Conservation (phyloP, 2,888 invertebrate species). For the Nemapogon koenigi region DNA sequence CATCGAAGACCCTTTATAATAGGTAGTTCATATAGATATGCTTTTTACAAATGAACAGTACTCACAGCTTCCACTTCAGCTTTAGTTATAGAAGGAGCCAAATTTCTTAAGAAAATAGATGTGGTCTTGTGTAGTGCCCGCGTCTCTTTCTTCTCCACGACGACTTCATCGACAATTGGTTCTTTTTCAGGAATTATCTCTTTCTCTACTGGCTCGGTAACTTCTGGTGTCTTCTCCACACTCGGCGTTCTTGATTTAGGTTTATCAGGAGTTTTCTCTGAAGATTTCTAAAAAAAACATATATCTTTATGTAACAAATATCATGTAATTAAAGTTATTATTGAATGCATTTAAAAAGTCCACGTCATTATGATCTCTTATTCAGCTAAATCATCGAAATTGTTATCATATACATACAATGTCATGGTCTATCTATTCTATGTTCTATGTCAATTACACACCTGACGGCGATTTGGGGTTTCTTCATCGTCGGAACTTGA, state of each 20-base stretch:
- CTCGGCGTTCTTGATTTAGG: conserved; percentile 40
- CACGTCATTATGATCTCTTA: too few relatives aligned
- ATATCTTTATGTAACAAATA: too few relatives aligned
- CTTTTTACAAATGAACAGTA: conserved; percentile 20
- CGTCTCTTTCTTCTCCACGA: conserved; percentile 55
- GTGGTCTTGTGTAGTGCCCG: conserved; percentile 92
- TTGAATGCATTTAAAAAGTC: too few relatives aligned
- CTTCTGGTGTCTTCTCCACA: conserved; percentile 30
- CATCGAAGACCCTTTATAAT: too few relatives aligned
- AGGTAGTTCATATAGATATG: too few relatives aligned
- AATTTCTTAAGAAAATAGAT: conserved; percentile 94
- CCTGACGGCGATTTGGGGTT: conserved; percentile 26
- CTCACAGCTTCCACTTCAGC: conserved; percentile 94
- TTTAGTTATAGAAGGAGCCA: conserved; percentile 95
- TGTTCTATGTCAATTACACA: too few relatives aligned
- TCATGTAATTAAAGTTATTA: too few relatives aligned
- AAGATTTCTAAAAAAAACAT: conserved; percentile 22
- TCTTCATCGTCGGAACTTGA: conserved; percentile 60
- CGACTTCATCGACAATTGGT: conserved; percentile 56
- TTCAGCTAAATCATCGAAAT: too few relatives aligned
- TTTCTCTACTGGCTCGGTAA: conserved; percentile 27
- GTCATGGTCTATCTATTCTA: too few relatives aligned
- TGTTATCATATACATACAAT: too few relatives aligned
- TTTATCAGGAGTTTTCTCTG: conserved; percentile 43
- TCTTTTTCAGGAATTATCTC: conserved; percentile 50